Evolutionary conservation across 1,140 invertebrate genomes (phyloP), one percentile per base, ranked within the genome.

Genomic region (Pemphigus obesinymphae): DNA sequence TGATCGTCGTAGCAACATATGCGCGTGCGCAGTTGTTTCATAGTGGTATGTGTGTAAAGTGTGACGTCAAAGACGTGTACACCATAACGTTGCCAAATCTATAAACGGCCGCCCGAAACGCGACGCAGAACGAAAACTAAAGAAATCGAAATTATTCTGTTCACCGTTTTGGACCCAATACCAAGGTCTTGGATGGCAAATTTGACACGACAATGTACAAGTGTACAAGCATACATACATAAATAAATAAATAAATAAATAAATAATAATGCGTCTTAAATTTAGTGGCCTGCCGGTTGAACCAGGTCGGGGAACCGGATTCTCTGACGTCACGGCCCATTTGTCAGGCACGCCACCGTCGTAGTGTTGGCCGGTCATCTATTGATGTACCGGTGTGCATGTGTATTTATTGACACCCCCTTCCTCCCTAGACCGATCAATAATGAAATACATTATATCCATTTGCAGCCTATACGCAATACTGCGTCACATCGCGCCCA

Each of bases 301-400:
- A 78, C 73, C 73, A 78, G 73, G 73, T 78, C 73, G 73, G 73
- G 73, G 23, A 78, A 80, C 34, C 55, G n/a, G 55, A 80, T 31
- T 15, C n/a, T 10, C 63, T 80, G 76, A 80, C 76, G 76, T 80
- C 76, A 80, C 55, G 37, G 76, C 23, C 76, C 37, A 31, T 73
- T 50, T 15, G 70, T 73, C 29, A 50, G 17, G 13, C 58, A 63
- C 23, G 53, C 53, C 23, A 23, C 23, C 66, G 37, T 15, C 23
- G 23, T 43, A 26, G 17, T 31, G 26, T 31, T 61, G 26, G 53
- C 53, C 53, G 53, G n/a, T 58, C 23, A 5, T 3, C 23, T n/a
- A 58, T 1, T 66, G 6, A n/a, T n/a, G n/a, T n/a, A n/a, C n/a
- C n/a, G n/a, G n/a, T n/a, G n/a, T n/a, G n/a, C n/a, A n/a, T n/a